These are phyloP conservation scores for Amblyteles armatorius DNA, from an alignment of 2,888 invertebrate genomes.

Conservation along the genomic window DNA sequence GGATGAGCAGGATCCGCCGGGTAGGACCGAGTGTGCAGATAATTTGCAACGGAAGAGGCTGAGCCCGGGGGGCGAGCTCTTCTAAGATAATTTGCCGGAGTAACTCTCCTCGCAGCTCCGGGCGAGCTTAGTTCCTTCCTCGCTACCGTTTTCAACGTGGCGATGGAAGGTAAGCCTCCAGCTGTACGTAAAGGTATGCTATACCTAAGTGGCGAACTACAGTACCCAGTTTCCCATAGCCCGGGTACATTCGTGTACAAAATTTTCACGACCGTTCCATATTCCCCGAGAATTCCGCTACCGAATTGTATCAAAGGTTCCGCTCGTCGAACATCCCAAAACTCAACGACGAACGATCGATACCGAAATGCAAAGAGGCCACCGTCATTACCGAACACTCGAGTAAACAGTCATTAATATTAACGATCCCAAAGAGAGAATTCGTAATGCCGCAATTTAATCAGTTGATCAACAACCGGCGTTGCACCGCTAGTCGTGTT, in stretches of 20 bases:
- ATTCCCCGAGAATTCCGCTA: neutral
- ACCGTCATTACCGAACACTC: neutral
- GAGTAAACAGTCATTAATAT: slow-evolving; percentile 37
- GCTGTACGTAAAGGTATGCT: slow-evolving; percentile 2
- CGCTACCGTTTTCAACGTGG: slow-evolving; percentile 54
- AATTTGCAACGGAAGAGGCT: slow-evolving; percentile 74
- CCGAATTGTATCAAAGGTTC: neutral
- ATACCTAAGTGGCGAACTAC: slow-evolving; percentile 27
- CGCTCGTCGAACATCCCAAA: neutral
- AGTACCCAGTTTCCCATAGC: neutral
- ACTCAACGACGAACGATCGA: slow-evolving; percentile 32
- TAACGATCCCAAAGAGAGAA: slow-evolving; percentile 33
- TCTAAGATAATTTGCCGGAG: slow-evolving; percentile 77
- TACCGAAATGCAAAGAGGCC: neutral
- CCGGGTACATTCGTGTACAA: neutral
- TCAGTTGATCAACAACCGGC: slow-evolving; percentile 44
- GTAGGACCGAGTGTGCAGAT: slow-evolving; percentile 65
- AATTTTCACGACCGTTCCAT: neutral
- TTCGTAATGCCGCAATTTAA: slow-evolving; percentile 43
- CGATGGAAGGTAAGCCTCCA: slow-evolving; percentile 26
- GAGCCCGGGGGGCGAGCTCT: slow-evolving; percentile 60
- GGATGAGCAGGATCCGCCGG: slow-evolving; percentile 28
- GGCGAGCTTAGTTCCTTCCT: slow-evolving; percentile 63
- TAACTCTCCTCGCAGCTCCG: slow-evolving; percentile 67
- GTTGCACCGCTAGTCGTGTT: slow-evolving; percentile 45